Percentiles rank a stretch among this genome's conserved stretches.
These are phyloP conservation scores for Campoletis raptor DNA, from an alignment of 2,888 invertebrate genomes.

Conservation along the genomic window DNA sequence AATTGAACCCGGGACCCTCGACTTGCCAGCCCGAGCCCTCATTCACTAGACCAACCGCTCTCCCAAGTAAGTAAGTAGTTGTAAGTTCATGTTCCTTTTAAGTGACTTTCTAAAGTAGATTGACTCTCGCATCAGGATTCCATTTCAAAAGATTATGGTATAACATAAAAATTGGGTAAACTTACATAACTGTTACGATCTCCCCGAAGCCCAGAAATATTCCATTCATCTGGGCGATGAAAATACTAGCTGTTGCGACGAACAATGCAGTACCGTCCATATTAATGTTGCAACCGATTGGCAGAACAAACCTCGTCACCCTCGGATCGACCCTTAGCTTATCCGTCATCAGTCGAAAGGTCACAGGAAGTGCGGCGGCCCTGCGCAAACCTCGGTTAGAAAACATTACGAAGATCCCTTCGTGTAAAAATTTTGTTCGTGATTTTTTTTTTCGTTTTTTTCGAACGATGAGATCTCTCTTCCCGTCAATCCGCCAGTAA, in stretches of 20 bases:
- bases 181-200: constrained; percentile 94
- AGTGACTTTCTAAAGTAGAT: no score
- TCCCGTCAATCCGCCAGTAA: constrained; percentile 31
- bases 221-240: constrained; percentile 95
- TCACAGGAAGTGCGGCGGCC: constrained; percentile 95
- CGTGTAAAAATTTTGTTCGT: constrained; percentile 45
- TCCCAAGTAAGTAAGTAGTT: no score
- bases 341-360: constrained; percentile 94
- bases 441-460: constrained; percentile 26
- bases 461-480: constrained; percentile 28
- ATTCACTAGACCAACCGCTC: no score
- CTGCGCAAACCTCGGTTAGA: constrained; percentile 82
- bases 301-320: constrained; percentile 94
- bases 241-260: constrained; percentile 94
- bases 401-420: constrained; percentile 68
- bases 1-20: no score
- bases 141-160: neutral
- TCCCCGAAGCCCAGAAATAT: constrained; percentile 93
- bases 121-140: no score
- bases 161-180: constrained; percentile 31
- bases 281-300: constrained; percentile 96
- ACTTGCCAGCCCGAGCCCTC: no score
- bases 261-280: constrained; percentile 97
- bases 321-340: constrained; percentile 92
- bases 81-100: no score